These are phyloP conservation scores for Hyposoter didymator DNA, from an alignment of 2,888 invertebrate species.

Conservation along the genomic window DNA sequence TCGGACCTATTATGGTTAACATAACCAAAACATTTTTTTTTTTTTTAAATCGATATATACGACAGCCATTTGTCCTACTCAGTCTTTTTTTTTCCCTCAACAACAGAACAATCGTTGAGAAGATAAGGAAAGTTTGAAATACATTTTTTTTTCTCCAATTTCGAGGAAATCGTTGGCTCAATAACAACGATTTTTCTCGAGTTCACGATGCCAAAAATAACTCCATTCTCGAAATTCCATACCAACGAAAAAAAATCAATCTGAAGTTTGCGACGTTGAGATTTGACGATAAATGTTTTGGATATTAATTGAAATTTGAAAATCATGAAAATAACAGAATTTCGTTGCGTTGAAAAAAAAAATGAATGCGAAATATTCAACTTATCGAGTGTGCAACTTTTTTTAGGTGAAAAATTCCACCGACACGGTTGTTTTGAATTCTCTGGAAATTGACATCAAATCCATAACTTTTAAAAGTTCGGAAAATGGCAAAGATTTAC, in stretches of 20 bases:
- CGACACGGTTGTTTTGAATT: conserved; percentile 90
- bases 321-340: too few relatives aligned
- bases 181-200: background rate
- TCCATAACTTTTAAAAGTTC: conserved; percentile 86
- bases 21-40: conserved; percentile 64
- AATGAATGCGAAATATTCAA: background rate
- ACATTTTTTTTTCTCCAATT: background rate
- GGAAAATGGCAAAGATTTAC: conserved; percentile 83
- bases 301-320: too few relatives aligned
- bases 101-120: background rate
- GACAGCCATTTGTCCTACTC: background rate
- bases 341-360: background rate
- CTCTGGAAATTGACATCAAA: conserved; percentile 90
- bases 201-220: background rate
- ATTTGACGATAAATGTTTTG: too few relatives aligned
- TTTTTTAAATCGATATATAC: conserved; percentile 20
- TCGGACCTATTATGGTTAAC: conserved; percentile 68
- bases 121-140: background rate
- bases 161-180: background rate
- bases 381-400: background rate
- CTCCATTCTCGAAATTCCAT: background rate
- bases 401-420: conserved; percentile 88
- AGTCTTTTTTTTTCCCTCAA: background rate
- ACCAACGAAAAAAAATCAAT: too few relatives aligned
- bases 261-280: too few relatives aligned